phyloP scores from a whole-genome alignment of 1,140 invertebrate species.

The Onthophagus taurus region DNA sequence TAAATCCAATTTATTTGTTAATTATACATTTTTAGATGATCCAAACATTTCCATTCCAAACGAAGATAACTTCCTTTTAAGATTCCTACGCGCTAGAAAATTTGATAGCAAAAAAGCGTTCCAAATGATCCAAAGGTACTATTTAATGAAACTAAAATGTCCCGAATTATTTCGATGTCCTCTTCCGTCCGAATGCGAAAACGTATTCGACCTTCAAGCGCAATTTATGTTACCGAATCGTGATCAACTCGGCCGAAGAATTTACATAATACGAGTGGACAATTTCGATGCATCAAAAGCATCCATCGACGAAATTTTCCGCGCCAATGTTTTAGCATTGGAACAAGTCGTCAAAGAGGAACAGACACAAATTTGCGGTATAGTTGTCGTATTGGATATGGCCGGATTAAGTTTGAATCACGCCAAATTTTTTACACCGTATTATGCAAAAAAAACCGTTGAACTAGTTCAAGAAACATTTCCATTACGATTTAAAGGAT shows the following conservation, averaged over 20 bases:
- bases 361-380: slow-evolving; percentile 40
- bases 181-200: slow-evolving; percentile 31
- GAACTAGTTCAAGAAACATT: slow-evolving; percentile 48
- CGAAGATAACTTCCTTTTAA: slow-evolving; percentile 46
- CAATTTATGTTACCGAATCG: slow-evolving; percentile 36
- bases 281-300: slow-evolving; percentile 38
- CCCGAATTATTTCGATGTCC: slow-evolving; percentile 37
- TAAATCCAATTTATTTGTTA: slow-evolving; percentile 11
- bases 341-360: slow-evolving; percentile 40
- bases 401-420: slow-evolving; percentile 40
- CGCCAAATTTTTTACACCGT: slow-evolving; percentile 40
- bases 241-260: slow-evolving; percentile 34
- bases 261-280: slow-evolving; percentile 39
- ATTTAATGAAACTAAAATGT: slow-evolving; percentile 37
- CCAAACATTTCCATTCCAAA: slow-evolving; percentile 36
- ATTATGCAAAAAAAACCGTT: slow-evolving; percentile 38
- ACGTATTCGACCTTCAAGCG: slow-evolving; percentile 36
- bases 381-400: slow-evolving; percentile 40
- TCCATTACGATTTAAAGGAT: slow-evolving; percentile 48
- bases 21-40: slow-evolving; percentile 31
- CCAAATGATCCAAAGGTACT: slow-evolving; percentile 41
- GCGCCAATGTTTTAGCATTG: slow-evolving; percentile 38
- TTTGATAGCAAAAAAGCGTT: slow-evolving; percentile 45
- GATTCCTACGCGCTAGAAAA: slow-evolving; percentile 48
- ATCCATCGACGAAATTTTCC: slow-evolving; percentile 41